A percentile compares a stretch with the other conserved stretches of the same genome.
phyloP scores from a whole-genome alignment of 2,113 vertebrate genomes.

The Gopherus evgoodei region DNA sequence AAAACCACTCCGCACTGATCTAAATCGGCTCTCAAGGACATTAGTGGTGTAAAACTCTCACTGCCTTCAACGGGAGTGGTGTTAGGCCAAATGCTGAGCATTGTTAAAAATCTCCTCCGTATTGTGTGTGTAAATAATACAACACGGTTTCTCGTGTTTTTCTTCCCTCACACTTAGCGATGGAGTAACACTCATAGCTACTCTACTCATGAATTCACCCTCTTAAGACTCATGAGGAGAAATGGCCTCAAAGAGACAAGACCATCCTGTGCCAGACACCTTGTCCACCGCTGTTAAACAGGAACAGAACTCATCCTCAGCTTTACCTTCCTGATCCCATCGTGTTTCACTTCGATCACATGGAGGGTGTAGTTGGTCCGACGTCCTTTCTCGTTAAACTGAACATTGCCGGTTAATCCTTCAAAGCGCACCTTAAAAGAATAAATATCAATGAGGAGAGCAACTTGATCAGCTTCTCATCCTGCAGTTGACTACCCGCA shows the following conservation, averaged over 20 bases:
- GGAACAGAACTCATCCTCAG: rapidly evolving
- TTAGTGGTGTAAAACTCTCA: neutral
- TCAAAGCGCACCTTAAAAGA: conserved; percentile 91
- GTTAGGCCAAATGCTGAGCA: conserved; percentile 21
- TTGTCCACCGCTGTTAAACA: neutral
- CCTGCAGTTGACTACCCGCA: rapidly evolving
- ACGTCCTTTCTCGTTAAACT: conserved; percentile 97
- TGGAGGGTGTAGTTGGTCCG: conserved; percentile 96
- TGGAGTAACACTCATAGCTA: rapidly evolving
- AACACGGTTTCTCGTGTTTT: rapidly evolving
- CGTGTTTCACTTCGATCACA: conserved; percentile 93
- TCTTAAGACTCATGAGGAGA: neutral
- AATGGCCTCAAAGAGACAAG: neutral
- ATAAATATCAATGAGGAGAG: conserved; percentile 23
- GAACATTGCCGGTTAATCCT: conserved; percentile 95
- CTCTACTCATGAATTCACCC: neutral
- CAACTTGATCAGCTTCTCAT: neutral
- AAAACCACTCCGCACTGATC: neutral
- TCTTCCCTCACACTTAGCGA: neutral
- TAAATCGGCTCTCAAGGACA: neutral
- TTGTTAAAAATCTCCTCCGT: neutral
- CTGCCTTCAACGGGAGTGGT: conserved; percentile 9
- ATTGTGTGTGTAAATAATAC: neutral
- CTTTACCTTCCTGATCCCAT: conserved; percentile 93
- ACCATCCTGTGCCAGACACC: rapidly evolving